A percentile compares a stretch with the other conserved stretches of the same genome.
Conservation (phyloP, 2,797 vertebrate species). For the Fistularia tabacaria region DNA sequence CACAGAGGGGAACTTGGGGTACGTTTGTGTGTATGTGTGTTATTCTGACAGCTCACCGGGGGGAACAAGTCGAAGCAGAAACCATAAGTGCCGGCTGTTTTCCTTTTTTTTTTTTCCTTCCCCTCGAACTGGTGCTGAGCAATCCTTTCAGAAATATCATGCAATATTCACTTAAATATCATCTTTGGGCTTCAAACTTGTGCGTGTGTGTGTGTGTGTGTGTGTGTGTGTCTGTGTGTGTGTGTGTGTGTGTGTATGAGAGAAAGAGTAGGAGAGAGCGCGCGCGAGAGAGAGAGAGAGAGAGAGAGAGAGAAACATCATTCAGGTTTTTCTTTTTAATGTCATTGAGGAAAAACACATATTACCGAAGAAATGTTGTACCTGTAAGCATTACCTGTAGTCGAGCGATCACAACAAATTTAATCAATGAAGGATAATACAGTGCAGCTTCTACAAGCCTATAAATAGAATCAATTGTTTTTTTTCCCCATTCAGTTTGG, state of each 20-base stretch:
- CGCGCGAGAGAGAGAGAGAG: no score
- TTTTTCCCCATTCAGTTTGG: no score
- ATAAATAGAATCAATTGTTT: no score
- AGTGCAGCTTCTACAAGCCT: no score
- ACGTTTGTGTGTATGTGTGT: constrained; percentile 16
- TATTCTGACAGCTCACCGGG: constrained; percentile 26
- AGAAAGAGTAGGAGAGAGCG: no score
- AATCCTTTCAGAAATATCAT: constrained; percentile 46
- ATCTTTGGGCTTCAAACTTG: constrained; percentile 50
- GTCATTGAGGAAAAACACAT: no score
- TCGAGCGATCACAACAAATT: no score
- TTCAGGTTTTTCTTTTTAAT: no score
- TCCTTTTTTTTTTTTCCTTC: not conserved
- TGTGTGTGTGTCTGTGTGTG: not conserved
- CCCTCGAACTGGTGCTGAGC: constrained; percentile 27
- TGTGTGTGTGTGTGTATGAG: not conserved
- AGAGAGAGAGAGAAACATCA: no score
- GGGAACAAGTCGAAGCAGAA: constrained; percentile 43
- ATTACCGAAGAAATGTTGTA: no score
- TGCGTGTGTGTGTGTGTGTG: not conserved
- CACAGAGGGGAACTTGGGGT: constrained; percentile 42
- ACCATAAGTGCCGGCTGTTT: constrained; percentile 36
- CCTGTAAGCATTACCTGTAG: no score
- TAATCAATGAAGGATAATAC: no score
- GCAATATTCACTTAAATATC: constrained; percentile 60